phyloP scores from a whole-genome alignment of 2,113 vertebrate species.

The Crotalus horridus region DNA sequence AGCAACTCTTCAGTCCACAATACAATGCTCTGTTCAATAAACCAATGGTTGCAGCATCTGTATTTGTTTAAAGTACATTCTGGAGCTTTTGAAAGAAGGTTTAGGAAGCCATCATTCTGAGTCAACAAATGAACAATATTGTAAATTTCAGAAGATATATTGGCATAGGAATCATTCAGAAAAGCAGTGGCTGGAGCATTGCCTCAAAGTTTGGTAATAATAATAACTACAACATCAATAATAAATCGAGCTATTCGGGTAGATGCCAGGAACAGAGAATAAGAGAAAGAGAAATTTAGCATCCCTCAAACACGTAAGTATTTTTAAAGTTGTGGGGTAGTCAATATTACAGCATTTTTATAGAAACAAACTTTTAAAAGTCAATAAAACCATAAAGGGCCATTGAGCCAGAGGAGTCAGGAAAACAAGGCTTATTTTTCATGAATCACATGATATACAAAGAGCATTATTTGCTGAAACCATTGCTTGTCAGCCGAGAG shows the following conservation, averaged over 20 bases:
- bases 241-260: constrained; percentile 44
- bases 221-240: constrained; percentile 14
- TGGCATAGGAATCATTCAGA: constrained; percentile 61
- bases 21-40: constrained; percentile 67
- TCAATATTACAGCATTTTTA: constrained; percentile 72
- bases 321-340: constrained; percentile 71
- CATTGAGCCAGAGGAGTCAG: constrained; percentile 60
- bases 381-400: constrained; percentile 78
- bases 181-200: constrained; percentile 59
- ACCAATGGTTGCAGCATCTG: constrained; percentile 70
- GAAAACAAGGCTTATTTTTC: constrained; percentile 72
- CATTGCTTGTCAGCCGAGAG: constrained; percentile 60
- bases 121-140: constrained; percentile 61
- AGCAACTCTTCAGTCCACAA: constrained; percentile 68
- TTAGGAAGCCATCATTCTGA: constrained; percentile 39
- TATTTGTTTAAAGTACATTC: constrained; percentile 66
- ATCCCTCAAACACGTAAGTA: constrained; percentile 59
- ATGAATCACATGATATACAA: constrained; percentile 72
- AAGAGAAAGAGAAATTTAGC: constrained; percentile 61
- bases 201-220: constrained; percentile 69
- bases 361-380: constrained; percentile 58
- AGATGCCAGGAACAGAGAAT: neutral
- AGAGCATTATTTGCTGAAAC: constrained; percentile 79
- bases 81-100: constrained; percentile 62
- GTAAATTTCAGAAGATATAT: constrained; percentile 59